Evolutionary conservation across 2,113 vertebrate genomes (phyloP), one percentile per base, ranked within the genome.

Genomic region (Pongo abelii): DNA sequence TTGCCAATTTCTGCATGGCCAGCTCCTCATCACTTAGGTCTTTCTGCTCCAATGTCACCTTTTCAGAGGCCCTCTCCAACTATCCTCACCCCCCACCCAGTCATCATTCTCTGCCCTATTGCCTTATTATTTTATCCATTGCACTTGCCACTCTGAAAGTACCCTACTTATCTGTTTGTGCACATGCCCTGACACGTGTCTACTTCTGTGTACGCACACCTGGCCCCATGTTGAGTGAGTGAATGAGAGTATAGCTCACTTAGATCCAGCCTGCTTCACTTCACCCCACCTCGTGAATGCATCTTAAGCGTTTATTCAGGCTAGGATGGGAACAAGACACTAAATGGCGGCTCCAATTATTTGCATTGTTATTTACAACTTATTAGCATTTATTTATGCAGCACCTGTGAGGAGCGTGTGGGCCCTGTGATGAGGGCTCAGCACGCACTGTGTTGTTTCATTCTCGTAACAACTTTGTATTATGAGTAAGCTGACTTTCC

Each of bases 401-500:
- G 43, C 35, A 38, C 64, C 43, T 27, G 25, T 25, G 10, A 50
- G 74, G 17, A 61, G 59, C 2, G 1, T 40, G 81, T 35, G 16
- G 38, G 52, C 12, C 13, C 38, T 11, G 0, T 4, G 4, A 9
- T 43, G 8, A 67, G 4, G 67, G n/a, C 25, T 27, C 16, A 1
- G n/a, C 70, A n/a, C 5, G 4, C 12, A 1, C 20, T 8, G 43
- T 67, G 43, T 43, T 13, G 5, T 27, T 75, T 92, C 4, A 0
- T 74, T 43, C 72, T 74, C 7, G 0, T 25, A 35, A n/a, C 64
- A 48, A 22, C 67, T 30, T 69, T 61, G 20, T 61, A 27, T 61
- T 35, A 69, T 69, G 32, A 17, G 32, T 69, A 35, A 35, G 32
- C 67, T 7, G 67, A 69, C 22, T 25, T 78, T 55, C 12, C 48